Conservation (phyloP, 2,113 vertebrate genomes). For the Aspidoscelis tigris region DNA sequence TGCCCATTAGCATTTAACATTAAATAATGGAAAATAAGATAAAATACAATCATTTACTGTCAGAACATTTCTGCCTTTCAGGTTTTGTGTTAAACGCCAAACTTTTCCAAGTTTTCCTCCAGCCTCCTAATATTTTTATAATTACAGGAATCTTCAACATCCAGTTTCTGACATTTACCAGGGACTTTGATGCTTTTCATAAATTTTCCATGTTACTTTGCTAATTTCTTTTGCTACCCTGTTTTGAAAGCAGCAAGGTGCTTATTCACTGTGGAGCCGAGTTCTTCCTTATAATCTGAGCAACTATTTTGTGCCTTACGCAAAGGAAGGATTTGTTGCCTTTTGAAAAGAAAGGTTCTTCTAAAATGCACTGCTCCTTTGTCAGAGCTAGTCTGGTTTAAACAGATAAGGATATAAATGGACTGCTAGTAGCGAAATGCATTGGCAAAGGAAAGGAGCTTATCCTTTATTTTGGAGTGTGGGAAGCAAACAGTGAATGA, state of each 20-base stretch:
- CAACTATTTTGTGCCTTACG: constrained; percentile 15
- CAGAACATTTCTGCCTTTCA: not conserved
- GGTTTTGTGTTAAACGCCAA: not conserved
- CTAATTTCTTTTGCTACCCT: not conserved
- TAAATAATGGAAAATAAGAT: not conserved
- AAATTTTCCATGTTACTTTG: not conserved
- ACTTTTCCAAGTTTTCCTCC: not conserved
- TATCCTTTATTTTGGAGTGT: constrained; percentile 46
- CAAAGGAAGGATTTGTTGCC: not conserved
- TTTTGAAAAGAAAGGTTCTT: constrained; percentile 12
- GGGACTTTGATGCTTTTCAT: not conserved
- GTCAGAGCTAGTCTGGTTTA: constrained; percentile 34
- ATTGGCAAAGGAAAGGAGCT: constrained; percentile 50
- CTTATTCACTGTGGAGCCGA: not conserved
- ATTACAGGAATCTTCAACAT: not conserved
- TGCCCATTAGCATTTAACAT: not conserved
- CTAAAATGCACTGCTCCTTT: constrained; percentile 21
- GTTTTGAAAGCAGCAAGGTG: not conserved
- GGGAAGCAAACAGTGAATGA: constrained; percentile 37
- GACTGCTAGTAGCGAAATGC: constrained; percentile 43
- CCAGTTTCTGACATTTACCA: not conserved
- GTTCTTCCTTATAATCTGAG: not conserved
- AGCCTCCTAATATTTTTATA: not conserved
- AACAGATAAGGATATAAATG: constrained; percentile 49
- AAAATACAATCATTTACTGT: not conserved